Conservation (phyloP, 2,113 vertebrate species). For the Chunga burmeisteri region DNA sequence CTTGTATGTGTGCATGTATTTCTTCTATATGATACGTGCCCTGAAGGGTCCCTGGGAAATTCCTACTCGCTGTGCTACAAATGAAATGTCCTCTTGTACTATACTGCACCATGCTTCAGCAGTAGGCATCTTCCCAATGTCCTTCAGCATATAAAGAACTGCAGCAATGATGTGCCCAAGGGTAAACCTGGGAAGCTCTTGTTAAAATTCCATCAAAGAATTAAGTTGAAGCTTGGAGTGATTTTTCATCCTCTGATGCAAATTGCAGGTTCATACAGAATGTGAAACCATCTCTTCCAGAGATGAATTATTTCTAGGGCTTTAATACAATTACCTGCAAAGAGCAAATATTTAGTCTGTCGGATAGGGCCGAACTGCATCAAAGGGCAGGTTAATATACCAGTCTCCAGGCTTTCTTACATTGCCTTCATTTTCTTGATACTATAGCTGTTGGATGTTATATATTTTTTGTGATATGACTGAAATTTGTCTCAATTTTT, state of each 20-base stretch:
- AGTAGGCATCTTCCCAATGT: slow-evolving; percentile 7
- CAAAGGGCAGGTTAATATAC: not conserved
- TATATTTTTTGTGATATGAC: not conserved
- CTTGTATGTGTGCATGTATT: not conserved
- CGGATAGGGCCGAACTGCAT: not conserved
- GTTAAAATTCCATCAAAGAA: slow-evolving; percentile 31
- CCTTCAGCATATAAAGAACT: not conserved
- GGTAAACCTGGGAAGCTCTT: not conserved
- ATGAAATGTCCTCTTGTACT: not conserved
- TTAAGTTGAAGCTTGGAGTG: not conserved
- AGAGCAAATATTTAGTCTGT: not conserved
- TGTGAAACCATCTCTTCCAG: not conserved
- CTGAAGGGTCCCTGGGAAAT: not conserved
- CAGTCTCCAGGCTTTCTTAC: not conserved
- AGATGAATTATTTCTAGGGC: not conserved
- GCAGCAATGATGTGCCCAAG: not conserved
- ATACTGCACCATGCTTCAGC: not conserved
- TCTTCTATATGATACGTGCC: not conserved
- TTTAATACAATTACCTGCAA: not conserved
- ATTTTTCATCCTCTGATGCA: slow-evolving; percentile 9
- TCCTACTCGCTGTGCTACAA: not conserved
- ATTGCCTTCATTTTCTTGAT: not conserved
- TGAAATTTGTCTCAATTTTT: not conserved
- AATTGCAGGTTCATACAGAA: not conserved
- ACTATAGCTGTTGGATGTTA: not conserved